Evolutionary conservation across 2,113 vertebrate genomes (phyloP), one percentile per base, ranked within the genome.

Genomic region (Rhagologus leucostigma): DNA sequence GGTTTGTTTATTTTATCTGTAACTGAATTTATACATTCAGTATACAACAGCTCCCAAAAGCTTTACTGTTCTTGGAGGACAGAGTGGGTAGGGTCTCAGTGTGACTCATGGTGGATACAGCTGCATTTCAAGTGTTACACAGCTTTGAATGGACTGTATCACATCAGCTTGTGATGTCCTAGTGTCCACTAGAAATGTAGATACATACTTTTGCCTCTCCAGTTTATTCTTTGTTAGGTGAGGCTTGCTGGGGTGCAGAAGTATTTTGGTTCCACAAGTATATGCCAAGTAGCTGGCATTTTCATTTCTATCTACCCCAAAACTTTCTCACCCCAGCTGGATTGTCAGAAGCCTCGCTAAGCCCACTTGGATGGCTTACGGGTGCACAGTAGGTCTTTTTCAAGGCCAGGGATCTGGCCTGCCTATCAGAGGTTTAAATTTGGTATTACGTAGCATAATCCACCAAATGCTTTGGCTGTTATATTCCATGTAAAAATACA

Each of bases 371-470:
- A 14, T 60, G 65, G 59, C 49, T 94, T 60, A 95, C 73, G 35
- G 92, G 52, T 87, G 42, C 50, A 59, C 33, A 29, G 60, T 41
- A 67, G 60, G 39, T 82, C 73, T 84, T 96, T 92, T 82, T 91
- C 80, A 95, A 86, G 80, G 80, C 87, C 44, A 63, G 47, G 44
- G 64, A 84, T 84, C 79, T 90, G 55, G 59, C 33, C 77, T 77
- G 84, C 32, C 56, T 94, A 11, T 81, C 68, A 84, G 86, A 78
- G 84, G 39, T 93, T 96, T 96, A 89, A 52, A 89, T 95, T 92
- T 92, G 49, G 46, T 89, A 64, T 91, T 92, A 84, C 44, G 41
- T 63, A 92, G 90, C 53, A 70, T 95, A 92, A 96, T 92, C 89
- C 91, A 91, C 24, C 56, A 94, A 84, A 91, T 89, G 91, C 94